phyloP scores from a whole-genome alignment of 2,113 vertebrate genomes.

The Cheirogaleus medius region DNA sequence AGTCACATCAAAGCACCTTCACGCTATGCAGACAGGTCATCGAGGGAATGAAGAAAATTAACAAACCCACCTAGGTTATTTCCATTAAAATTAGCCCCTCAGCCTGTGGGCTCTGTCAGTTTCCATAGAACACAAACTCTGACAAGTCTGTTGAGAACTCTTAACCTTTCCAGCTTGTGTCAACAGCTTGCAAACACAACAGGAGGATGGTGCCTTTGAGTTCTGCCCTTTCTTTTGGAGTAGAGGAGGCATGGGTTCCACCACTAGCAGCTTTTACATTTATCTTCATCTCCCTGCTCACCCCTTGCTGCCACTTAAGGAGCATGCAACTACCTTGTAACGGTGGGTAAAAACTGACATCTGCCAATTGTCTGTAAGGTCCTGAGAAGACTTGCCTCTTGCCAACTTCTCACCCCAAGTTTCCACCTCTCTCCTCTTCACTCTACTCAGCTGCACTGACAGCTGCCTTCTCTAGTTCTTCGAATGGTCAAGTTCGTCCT shows the following conservation, averaged over 20 bases:
- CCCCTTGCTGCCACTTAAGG: not conserved
- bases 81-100: slow-evolving; percentile 88
- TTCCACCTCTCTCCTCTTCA: not conserved
- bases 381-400: not conserved
- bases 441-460: not conserved
- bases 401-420: not conserved
- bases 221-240: not conserved
- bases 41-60: slow-evolving; percentile 82
- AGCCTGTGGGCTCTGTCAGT: slow-evolving; percentile 85
- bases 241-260: not conserved
- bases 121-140: slow-evolving; percentile 86
- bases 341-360: not conserved
- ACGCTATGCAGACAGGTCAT: slow-evolving; percentile 83
- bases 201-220: not conserved
- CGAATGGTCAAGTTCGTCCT: not conserved
- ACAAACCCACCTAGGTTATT: slow-evolving; percentile 87
- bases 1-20: slow-evolving; percentile 85
- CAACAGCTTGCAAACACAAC: slow-evolving; percentile 56
- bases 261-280: not conserved
- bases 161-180: slow-evolving; percentile 47
- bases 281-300: not conserved
- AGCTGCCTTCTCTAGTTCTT: not conserved
- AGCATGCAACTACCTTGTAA: not conserved
- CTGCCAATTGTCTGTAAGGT: not conserved
- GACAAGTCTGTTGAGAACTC: slow-evolving; percentile 83